Evolutionary conservation across 2,888 invertebrate species (phyloP), one percentile per base, ranked within the genome.

Genomic region (Cyaniris semiargus): DNA sequence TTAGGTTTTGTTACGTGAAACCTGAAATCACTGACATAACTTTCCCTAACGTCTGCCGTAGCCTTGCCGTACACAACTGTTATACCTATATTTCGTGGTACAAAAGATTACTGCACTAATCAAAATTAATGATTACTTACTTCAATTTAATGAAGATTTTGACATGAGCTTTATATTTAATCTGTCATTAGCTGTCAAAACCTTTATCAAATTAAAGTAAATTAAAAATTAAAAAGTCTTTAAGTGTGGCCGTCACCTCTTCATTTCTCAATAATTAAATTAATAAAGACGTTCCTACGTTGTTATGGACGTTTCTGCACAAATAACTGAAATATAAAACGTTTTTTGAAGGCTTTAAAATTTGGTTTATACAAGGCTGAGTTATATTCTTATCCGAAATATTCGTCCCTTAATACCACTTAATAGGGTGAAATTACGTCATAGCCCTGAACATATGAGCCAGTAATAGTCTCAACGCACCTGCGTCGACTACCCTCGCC

Each of bases 1-100:
- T n/a, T 66, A 66, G 66, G 66, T 13, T 66, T 66, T 66, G 27
- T 66, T 66, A 27, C 66, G 27, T 66, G 66, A 27, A 31, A 31
- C 27, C 66, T 66, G 18, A 66, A 66, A 31, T 31, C 15, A 27
- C 18, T 5, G 5, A 27, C 23, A 66, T 31, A 15, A 27, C 31
- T 66, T 66, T 27, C 18, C 10, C 66, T 27, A 58, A 53, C 53
- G 15, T 53, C 4, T 53, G 53, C 15, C 4, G 5, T 53, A 53
- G 18, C 53, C 53, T 53, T 53, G 53, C 53, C 18, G 53, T 18
- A 18, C 48, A 4, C 13, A 48, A 48, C 15, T 53, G 5, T 53
- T 3, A 18, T 18, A 15, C 15, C 5, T 48, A 15, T 44, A 10
- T 44, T 44, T 44, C 3, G 3, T 44, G 13, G 44, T 44, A 44